phyloP scores from a whole-genome alignment of 2,888 invertebrate species.

The Cryptocheilus praepositus region DNA sequence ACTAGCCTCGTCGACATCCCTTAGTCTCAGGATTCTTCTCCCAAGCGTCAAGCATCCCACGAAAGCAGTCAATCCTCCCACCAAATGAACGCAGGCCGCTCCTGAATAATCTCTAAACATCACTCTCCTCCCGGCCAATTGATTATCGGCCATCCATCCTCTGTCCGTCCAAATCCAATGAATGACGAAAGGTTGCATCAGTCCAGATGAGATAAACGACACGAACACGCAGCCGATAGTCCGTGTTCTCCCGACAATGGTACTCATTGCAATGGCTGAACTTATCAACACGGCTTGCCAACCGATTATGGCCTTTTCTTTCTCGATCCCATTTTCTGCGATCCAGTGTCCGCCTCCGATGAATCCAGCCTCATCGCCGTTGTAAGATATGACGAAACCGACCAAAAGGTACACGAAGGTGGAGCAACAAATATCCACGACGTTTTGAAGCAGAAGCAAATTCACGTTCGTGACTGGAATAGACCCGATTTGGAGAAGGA shows the following conservation, averaged over 20 bases:
- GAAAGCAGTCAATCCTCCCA: slow-evolving; percentile 65
- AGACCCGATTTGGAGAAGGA: slow-evolving; percentile 69
- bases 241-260: slow-evolving; percentile 65
- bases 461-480: slow-evolving; percentile 70
- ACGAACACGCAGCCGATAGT: slow-evolving; percentile 58
- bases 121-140: slow-evolving; percentile 52
- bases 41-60: slow-evolving; percentile 68
- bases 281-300: slow-evolving; percentile 66
- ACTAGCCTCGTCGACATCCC: slow-evolving; percentile 68
- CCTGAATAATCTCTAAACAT: slow-evolving; percentile 67
- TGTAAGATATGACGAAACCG: slow-evolving; percentile 68
- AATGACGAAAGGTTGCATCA: slow-evolving; percentile 67
- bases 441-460: slow-evolving; percentile 69
- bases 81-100: slow-evolving; percentile 63
- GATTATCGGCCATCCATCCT: slow-evolving; percentile 67
- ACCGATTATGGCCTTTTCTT: slow-evolving; percentile 58
- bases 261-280: slow-evolving; percentile 67
- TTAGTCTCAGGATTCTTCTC: slow-evolving; percentile 64
- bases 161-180: slow-evolving; percentile 69
- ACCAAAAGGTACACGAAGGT: slow-evolving; percentile 63
- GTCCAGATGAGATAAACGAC: slow-evolving; percentile 57
- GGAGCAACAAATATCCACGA: slow-evolving; percentile 65
- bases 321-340: slow-evolving; percentile 51
- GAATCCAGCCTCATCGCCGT: slow-evolving; percentile 55
- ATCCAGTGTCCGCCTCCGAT: slow-evolving; percentile 62